These are phyloP conservation scores for Amphiura filiformis DNA, from an alignment of 35 echinoderm and acorn worm species.

Conservation along the genomic window DNA sequence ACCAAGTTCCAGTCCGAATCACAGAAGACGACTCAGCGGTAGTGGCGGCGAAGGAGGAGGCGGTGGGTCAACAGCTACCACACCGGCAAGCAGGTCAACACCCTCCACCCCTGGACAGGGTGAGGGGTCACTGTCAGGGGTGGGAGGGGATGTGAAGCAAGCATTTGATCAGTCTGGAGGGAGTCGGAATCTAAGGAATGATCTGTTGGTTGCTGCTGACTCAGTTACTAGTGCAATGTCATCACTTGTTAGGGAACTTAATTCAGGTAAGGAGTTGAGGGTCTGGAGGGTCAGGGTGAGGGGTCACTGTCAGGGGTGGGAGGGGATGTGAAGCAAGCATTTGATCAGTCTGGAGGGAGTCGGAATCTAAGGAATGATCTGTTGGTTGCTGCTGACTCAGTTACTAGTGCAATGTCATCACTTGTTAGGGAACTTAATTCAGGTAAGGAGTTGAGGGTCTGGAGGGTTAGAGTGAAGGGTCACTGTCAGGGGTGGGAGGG, in stretches of 20 bases:
- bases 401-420: constrained; percentile 99
- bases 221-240: constrained; percentile 99
- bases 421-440: constrained; percentile 88
- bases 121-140: constrained; percentile 15
- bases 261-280: constrained; percentile 72
- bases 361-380: constrained; percentile 92
- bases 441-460: constrained; percentile 54
- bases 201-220: constrained; percentile 89
- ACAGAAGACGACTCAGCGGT: constrained; percentile 3
- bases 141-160: constrained; percentile 26
- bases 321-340: constrained; percentile 24
- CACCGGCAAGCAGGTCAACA: constrained; percentile 36
- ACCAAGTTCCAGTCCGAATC: constrained; percentile 79
- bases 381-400: constrained; percentile 88
- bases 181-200: constrained; percentile 86
- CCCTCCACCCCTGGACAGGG: not conserved
- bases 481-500: constrained; percentile 16
- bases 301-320: constrained; percentile 18
- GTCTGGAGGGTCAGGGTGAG: not conserved
- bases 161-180: not conserved
- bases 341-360: constrained; percentile 5
- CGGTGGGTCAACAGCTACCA: constrained; percentile 31
- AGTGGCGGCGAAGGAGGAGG: not conserved
- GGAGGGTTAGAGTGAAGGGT: not conserved
- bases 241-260: constrained; percentile 84